A percentile compares a stretch with the other conserved stretches of the same genome.
Evolutionary conservation across 2,797 vertebrate genomes (phyloP).

Genomic region (Meda fulgida): DNA sequence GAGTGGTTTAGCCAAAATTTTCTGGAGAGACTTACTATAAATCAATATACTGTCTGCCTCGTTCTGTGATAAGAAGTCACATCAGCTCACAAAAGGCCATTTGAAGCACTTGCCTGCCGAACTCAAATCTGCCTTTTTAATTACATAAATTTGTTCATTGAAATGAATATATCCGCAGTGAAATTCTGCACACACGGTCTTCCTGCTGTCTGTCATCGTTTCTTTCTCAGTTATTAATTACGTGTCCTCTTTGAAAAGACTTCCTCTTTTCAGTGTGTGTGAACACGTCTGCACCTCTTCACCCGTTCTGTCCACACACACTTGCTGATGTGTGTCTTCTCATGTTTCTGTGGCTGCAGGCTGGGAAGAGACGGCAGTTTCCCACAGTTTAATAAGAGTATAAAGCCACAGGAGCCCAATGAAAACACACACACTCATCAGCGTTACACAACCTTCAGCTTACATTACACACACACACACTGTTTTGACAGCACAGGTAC

Average conservation of each 20-base stretch:
- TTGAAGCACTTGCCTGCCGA: no score
- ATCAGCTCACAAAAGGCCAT: no score
- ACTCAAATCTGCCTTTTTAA: background rate
- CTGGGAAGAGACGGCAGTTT: slow-evolving; percentile 33
- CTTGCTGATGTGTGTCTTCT: slow-evolving; percentile 17
- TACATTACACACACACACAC: slow-evolving; percentile 28
- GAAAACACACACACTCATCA: slow-evolving; percentile 3
- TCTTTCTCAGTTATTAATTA: slow-evolving; percentile 23
- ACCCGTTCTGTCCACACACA: background rate
- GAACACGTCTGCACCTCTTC: background rate
- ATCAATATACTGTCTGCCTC: no score
- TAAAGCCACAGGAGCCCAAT: slow-evolving; percentile 29
- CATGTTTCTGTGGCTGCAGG: slow-evolving; percentile 29
- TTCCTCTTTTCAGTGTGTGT: background rate
- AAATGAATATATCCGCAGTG: background rate
- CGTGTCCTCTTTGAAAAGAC: background rate
- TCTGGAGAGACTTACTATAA: no score
- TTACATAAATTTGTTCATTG: background rate
- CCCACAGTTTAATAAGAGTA: slow-evolving; percentile 46
- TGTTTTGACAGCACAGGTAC: slow-evolving; percentile 19
- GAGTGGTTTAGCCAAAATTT: no score
- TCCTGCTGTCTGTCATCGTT: background rate
- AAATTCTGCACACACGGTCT: background rate
- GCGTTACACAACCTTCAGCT: slow-evolving; percentile 5
- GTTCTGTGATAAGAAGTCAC: no score